Conservation (phyloP, 2,888 invertebrate genomes). For the Cephus sareptanus region DNA sequence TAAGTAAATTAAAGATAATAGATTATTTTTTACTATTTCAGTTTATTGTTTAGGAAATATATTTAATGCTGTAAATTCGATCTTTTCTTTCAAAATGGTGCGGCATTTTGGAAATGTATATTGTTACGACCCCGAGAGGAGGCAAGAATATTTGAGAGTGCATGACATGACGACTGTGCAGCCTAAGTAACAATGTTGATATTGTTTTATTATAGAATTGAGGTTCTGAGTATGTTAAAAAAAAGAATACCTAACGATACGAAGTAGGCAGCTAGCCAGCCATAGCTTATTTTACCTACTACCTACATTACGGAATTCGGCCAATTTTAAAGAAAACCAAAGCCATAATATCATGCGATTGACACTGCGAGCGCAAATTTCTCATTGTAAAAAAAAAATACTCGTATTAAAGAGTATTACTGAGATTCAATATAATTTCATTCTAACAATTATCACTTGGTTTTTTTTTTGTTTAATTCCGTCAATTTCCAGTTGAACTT, state of each 20-base stretch:
- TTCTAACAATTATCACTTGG: constrained; percentile 3
- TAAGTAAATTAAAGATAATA: constrained; percentile 59
- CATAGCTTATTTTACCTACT: constrained; percentile 42
- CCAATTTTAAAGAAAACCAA: background rate
- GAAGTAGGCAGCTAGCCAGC: constrained; percentile 52
- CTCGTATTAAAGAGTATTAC: background rate
- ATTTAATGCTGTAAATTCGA: constrained; percentile 50
- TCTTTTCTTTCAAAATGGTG: constrained; percentile 37
- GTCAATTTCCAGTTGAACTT: background rate
- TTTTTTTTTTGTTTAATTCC: background rate
- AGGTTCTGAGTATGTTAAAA: constrained; percentile 25
- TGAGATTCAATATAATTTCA: constrained; percentile 6
- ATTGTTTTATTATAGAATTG: constrained; percentile 43
- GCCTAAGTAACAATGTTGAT: constrained; percentile 42
- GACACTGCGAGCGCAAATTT: constrained; percentile 5
- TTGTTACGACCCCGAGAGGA: constrained; percentile 40
- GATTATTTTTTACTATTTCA: constrained; percentile 61
- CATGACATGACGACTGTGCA: constrained; percentile 46
- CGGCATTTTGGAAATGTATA: constrained; percentile 41
- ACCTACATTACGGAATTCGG: background rate
- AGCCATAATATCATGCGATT: constrained; percentile 3
- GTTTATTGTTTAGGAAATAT: constrained; percentile 55
- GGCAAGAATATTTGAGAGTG: constrained; percentile 39
- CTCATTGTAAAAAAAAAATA: constrained; percentile 5
- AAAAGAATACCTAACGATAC: constrained; percentile 42